These are phyloP conservation scores for Spea bombifrons DNA, from an alignment of 2,113 vertebrate species.

Conservation along the genomic window DNA sequence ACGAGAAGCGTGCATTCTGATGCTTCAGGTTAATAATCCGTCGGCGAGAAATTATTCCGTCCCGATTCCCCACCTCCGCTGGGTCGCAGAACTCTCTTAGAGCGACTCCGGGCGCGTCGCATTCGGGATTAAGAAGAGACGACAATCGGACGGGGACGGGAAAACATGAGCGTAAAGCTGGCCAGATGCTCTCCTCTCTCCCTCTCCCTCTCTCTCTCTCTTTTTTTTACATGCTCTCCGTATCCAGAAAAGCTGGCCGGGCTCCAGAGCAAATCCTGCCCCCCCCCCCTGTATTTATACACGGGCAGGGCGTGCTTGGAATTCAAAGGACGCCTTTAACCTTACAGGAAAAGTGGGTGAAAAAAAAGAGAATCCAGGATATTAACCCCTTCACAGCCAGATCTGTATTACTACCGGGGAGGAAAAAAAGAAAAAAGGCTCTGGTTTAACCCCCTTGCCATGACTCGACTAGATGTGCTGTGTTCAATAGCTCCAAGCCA, in stretches of 20 bases:
- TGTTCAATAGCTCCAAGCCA: too few species aligned
- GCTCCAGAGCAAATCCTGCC: constrained; percentile 31
- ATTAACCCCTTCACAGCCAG: constrained; percentile 11
- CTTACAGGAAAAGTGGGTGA: constrained; percentile 40
- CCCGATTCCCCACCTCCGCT: too few species aligned
- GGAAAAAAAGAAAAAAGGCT: neutral
- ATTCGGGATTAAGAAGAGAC: neutral
- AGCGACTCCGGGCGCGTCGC: neutral
- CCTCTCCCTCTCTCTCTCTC: neutral
- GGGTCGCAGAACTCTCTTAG: neutral
- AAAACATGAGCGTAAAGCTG: constrained; percentile 22
- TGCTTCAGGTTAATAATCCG: neutral
- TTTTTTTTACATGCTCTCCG: constrained; percentile 3
- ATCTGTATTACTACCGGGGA: neutral
- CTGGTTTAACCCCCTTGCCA: neutral
- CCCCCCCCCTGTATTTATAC: constrained; percentile 14
- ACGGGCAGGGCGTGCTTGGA: constrained; percentile 44
- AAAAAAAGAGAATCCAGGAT: constrained; percentile 18
- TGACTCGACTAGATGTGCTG: too few species aligned
- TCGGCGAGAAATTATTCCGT: neutral
- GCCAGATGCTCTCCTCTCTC: neutral
- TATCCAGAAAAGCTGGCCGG: constrained; percentile 36
- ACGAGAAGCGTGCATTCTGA: constrained; percentile 16
- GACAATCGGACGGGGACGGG: neutral
- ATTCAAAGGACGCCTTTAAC: constrained; percentile 42